Conservation (phyloP, 2,113 vertebrate genomes). For the Clarias macrocephalus region DNA sequence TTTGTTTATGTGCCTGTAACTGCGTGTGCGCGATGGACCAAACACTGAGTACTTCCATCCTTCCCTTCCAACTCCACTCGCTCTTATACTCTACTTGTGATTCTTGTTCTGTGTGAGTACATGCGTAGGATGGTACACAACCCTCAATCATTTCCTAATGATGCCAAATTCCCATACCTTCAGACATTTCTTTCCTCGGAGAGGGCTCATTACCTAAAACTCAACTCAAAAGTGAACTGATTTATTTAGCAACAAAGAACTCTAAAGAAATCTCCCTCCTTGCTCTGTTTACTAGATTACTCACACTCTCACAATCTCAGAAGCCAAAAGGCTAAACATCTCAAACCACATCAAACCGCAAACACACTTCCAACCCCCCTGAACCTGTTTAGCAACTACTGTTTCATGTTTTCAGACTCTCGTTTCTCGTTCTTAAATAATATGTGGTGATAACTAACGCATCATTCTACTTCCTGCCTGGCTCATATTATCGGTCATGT, state of each 20-base stretch:
- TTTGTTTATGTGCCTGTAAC: no score
- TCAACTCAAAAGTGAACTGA: not conserved
- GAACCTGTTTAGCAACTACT: not conserved
- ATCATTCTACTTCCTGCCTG: not conserved
- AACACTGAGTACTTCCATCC: not conserved
- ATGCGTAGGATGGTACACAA: not conserved
- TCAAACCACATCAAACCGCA: not conserved
- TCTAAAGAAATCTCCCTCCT: not conserved
- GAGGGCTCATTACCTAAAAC: not conserved
- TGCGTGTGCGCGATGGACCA: not conserved
- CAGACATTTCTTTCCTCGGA: not conserved
- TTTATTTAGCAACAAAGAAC: not conserved
- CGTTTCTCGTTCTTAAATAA: not conserved
- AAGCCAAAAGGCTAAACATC: not conserved
- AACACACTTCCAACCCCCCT: not conserved
- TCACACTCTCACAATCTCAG: not conserved
- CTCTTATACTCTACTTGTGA: not conserved
- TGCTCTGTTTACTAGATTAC: not conserved
- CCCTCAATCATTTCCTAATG: not conserved
- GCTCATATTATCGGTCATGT: not conserved
- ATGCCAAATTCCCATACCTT: not conserved
- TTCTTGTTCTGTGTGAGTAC: not conserved
- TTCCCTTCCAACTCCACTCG: not conserved
- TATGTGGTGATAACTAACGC: not conserved
- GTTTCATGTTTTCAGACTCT: no score